Percentiles rank a stretch among this genome's conserved stretches.
Conservation (phyloP, 2,113 vertebrate genomes). For the Lampris megalopsis region DNA sequence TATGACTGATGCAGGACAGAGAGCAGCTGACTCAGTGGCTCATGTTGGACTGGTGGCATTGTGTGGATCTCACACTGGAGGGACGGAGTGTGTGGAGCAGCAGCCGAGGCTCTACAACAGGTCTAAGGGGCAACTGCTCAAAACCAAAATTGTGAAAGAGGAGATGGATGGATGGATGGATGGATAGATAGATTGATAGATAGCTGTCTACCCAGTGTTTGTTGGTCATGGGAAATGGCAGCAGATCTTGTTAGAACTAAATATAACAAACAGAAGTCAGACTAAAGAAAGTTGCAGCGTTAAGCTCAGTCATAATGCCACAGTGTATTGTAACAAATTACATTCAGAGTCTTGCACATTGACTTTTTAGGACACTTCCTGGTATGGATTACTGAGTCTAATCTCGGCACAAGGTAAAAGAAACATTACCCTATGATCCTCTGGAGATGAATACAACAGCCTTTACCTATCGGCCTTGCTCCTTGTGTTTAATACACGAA, state of each 20-base stretch:
- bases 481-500: not conserved
- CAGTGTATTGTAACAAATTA: constrained; percentile 9
- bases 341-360: constrained; percentile 19
- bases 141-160: constrained; percentile 35
- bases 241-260: constrained; percentile 8
- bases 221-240: too few species aligned
- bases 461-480: not conserved
- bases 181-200: constrained; percentile 14
- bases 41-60: too few species aligned
- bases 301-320: constrained; percentile 6
- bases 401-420: not conserved
- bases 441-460: not conserved
- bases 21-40: constrained; percentile 32
- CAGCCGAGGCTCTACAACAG: constrained; percentile 48
- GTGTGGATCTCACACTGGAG: constrained; percentile 9
- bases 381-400: constrained; percentile 15
- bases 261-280: constrained; percentile 41
- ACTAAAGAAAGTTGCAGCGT: constrained; percentile 19
- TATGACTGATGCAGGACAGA: constrained; percentile 9
- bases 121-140: constrained; percentile 51
- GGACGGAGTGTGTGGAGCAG: constrained; percentile 41
- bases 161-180: constrained; percentile 4
- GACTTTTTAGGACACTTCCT: constrained; percentile 6
- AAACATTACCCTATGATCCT: not conserved
- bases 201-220: not conserved